A percentile compares a stretch with the other conserved stretches of the same genome.
These are phyloP conservation scores for Plagodis dolabraria DNA, from an alignment of 2,888 invertebrate species.

Conservation along the genomic window DNA sequence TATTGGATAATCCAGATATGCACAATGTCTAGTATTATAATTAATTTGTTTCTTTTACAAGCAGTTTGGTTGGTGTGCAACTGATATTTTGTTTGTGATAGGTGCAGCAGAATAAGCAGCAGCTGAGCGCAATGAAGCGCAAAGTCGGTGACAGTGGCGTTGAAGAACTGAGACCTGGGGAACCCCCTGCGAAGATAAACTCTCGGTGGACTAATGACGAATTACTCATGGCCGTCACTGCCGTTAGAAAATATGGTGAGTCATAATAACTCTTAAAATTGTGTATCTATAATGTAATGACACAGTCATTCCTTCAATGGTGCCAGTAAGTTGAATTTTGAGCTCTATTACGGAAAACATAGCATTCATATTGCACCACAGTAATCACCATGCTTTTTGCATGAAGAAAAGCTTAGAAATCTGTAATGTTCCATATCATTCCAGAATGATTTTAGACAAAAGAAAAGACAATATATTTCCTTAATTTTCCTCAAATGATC, in stretches of 20 bases:
- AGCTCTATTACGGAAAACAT: too few relatives aligned
- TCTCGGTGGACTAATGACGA: constrained; percentile 97
- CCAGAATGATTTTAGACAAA: too few relatives aligned
- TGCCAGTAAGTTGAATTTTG: too few relatives aligned
- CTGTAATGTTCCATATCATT: too few relatives aligned
- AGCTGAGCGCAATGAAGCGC: constrained; percentile 93
- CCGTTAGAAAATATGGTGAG: constrained; percentile 92
- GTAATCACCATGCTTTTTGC: too few relatives aligned
- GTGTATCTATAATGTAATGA: too few relatives aligned
- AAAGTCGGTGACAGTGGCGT: constrained; percentile 87
- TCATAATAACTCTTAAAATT: constrained; percentile 42
- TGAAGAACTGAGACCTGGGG: constrained; percentile 86
- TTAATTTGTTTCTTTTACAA: constrained; percentile 2
- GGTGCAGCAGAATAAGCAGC: constrained; percentile 98
- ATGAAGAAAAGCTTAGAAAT: too few relatives aligned
- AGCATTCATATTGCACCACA: too few relatives aligned
- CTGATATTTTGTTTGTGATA: constrained; percentile 57
- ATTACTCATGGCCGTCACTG: constrained; percentile 94
- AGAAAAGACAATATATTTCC: too few relatives aligned
- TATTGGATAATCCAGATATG: constrained; percentile 83
- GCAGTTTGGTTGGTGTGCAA: neutral
- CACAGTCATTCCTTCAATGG: too few relatives aligned
- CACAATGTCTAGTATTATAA: constrained; percentile 47
- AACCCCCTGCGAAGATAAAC: constrained; percentile 89
- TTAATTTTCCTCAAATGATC: too few relatives aligned